Percentiles rank a stretch among this genome's conserved stretches.
phyloP scores from a whole-genome alignment of 2,113 vertebrate genomes.

The crab-eating macaque (Macaca fascicularis) region DNA sequence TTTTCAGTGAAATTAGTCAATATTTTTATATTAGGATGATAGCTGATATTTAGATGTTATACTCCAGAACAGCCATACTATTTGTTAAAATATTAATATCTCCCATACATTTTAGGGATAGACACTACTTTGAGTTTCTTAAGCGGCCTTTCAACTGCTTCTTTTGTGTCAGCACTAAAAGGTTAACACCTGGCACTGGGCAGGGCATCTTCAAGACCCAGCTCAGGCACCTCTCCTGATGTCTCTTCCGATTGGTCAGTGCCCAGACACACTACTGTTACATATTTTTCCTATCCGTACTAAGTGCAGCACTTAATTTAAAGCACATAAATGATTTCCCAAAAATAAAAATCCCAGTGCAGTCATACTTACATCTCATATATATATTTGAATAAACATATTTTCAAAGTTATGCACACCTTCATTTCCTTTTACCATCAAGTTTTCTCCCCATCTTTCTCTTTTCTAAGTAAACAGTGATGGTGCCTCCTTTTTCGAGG shows the following conservation, averaged over 20 bases:
- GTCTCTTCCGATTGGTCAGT: background rate
- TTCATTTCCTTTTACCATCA: slow-evolving; percentile 12
- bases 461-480: slow-evolving; percentile 80
- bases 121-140: background rate
- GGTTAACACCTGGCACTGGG: background rate
- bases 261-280: background rate
- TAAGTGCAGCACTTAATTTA: background rate
- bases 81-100: background rate
- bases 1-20: background rate
- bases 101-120: background rate
- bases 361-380: background rate
- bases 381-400: background rate
- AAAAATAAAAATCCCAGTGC: background rate
- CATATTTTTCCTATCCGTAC: background rate
- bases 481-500: slow-evolving; percentile 78
- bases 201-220: background rate
- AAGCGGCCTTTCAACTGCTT: background rate
- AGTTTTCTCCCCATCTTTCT: slow-evolving; percentile 76
- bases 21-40: slow-evolving; percentile 5
- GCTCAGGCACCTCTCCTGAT: background rate
- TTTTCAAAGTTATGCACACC: background rate
- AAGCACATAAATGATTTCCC: background rate
- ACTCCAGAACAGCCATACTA: background rate
- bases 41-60: background rate
- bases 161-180: background rate